Evolutionary conservation across 2,888 invertebrate genomes (phyloP), one percentile per base, ranked within the genome.

Genomic region (Empis stercorea): DNA sequence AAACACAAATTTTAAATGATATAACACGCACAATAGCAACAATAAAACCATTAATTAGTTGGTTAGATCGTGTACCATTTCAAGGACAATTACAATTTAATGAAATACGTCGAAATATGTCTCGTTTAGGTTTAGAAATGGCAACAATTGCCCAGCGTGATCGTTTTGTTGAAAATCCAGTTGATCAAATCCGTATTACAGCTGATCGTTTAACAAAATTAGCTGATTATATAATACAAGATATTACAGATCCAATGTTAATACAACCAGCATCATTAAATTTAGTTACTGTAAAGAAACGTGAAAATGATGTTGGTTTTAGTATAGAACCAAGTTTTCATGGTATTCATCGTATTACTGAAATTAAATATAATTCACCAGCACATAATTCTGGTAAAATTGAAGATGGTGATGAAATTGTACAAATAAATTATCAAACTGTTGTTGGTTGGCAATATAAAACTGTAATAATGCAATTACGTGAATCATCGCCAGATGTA

Each of bases 391-490:
- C 88, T 56, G 87, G 87, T 3, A 89, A 88, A 71, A 84, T 97
- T 60, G 93, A 93, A 69, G 85, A 87, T 57, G 96, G 95, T 0
- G 96, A 97, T 71, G 96, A 97, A 74, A 88, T 97, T 57, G 85
- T 96, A 38, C 91, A 93, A 75, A 88, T 80, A 23, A 80, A 80
- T 63, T 81, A 81, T 61, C 80, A 80, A 62, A 80, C 80, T 0
- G 78, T 80, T 1, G 79, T 88, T 51, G 88, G 87, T 2, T 91
- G 89, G 88, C 83, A 84, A 58, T 74, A 81, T 47, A 82, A 84
- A 60, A 84, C 84, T 54, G 80, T 89, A 23, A 73, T 85, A 56
- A 76, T 81, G 51, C 72, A 83, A 47, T 74, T 84, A 49, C 79
- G 81, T 56, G 86, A 87, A 60, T 83, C 83, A 50, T 79, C 84